Base-by-base conservation (phyloP, 2,888 invertebrate genomes). In the Amorpha juglandis region DNA sequence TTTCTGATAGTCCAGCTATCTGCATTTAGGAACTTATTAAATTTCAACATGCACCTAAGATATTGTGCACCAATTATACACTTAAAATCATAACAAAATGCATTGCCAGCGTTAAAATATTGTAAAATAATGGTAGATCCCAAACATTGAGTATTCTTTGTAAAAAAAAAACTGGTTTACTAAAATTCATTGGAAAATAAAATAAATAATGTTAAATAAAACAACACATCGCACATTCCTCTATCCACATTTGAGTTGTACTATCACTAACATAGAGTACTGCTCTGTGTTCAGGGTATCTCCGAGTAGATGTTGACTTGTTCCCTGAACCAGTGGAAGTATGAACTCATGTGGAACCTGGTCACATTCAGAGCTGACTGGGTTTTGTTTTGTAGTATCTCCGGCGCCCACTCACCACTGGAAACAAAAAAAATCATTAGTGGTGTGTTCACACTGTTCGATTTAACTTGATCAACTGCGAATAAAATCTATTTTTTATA, bases 381-480 rank as follows among this genome's bases (percentile, higher is more conserved):
- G 0, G 96, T 95, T 69, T 95, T 96, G 87, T 94, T 95, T 74
- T 96, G 95, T 64, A 97, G 92, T 79, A 95, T 96, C 86, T 97
- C 96, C 8, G 97, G 97, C 64, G 97, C 96, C 85, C 97, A 93
- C 68, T 95, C 95, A 4, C 97, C 97, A 55, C 97, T 97, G 93
- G 63, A 94, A 94, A n/a, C 6, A 33, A 65, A 9, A n/a, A n/a
- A 35, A 8, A 0, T 63, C 62, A 52, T 67, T 27, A 6, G 51
- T 21, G 48, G 53, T 38, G 55, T 2, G 42, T 42, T 42, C 27
- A 27, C 27, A 27, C 27, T 1, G 27, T 27, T 27, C 4, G 27
- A 4, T 27, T 27, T 27, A 3, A 27, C 2, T 27, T 27, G 27
- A 3, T 27, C 27, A 27, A 27, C 27, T 27, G 27, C 27, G n/a